A percentile compares a stretch with the other conserved stretches of the same genome.
These are phyloP conservation scores for Acleris holmiana DNA, from an alignment of 2,888 invertebrate species.

Conservation along the genomic window DNA sequence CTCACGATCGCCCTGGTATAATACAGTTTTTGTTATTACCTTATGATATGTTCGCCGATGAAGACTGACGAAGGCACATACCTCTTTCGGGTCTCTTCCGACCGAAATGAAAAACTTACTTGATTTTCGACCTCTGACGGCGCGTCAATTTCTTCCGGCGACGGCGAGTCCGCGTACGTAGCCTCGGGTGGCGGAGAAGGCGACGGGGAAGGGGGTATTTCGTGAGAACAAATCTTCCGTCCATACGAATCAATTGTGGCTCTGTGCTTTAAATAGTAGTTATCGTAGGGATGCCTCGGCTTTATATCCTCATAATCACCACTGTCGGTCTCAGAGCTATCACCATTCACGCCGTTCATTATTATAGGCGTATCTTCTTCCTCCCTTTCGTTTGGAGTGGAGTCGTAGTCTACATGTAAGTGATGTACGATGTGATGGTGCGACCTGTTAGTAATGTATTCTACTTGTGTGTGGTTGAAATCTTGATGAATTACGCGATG, in stretches of 20 bases:
- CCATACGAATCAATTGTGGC: slow-evolving; percentile 69
- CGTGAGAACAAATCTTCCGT: slow-evolving; percentile 73
- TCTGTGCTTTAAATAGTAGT: slow-evolving; percentile 75
- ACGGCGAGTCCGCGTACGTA: slow-evolving; percentile 50
- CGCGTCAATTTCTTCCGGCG: slow-evolving; percentile 31
- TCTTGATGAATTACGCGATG: slow-evolving; percentile 8
- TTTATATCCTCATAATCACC: slow-evolving; percentile 62
- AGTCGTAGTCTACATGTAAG: slow-evolving; percentile 56
- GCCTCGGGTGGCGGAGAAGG: slow-evolving; percentile 57
- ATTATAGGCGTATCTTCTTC: slow-evolving; percentile 42
- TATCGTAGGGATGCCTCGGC: slow-evolving; percentile 81
- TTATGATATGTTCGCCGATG: slow-evolving; percentile 8
- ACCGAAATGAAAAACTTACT: slow-evolving; percentile 25
- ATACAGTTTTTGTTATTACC: slow-evolving; percentile 20
- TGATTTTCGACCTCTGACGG: slow-evolving; percentile 16
- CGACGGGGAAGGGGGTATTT: slow-evolving; percentile 69
- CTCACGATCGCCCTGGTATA: slow-evolving; percentile 7
- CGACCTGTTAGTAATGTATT: slow-evolving; percentile 19
- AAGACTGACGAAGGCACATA: slow-evolving; percentile 15
- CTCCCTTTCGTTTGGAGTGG: slow-evolving; percentile 45
- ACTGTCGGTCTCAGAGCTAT: slow-evolving; percentile 59
- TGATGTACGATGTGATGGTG: slow-evolving; percentile 50
- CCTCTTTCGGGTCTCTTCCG: slow-evolving; percentile 11
- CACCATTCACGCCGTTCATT: slow-evolving; percentile 55
- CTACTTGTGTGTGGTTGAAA: slow-evolving; percentile 25